Evolutionary conservation across 2,797 vertebrate genomes (phyloP).

Genomic region (Falco novaeseelandiae): DNA sequence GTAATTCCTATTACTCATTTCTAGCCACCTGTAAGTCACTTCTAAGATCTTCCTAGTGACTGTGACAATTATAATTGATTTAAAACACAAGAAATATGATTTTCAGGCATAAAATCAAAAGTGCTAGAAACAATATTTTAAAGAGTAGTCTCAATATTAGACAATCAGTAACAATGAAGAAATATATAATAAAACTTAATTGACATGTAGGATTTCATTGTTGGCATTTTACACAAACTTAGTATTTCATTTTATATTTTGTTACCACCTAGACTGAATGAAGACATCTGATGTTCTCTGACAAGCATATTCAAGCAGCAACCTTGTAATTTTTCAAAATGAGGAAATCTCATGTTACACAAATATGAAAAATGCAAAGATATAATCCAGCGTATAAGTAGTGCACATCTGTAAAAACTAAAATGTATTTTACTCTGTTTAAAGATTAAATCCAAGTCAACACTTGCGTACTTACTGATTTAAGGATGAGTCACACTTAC

Average conservation of each 20-base stretch:
- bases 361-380: neutral
- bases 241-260: neutral
- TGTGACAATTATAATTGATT: neutral
- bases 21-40: neutral
- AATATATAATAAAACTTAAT: neutral
- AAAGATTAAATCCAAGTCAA: neutral
- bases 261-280: neutral
- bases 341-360: neutral
- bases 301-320: neutral
- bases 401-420: neutral
- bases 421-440: neutral
- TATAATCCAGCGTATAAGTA: neutral
- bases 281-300: neutral
- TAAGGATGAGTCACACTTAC: neutral
- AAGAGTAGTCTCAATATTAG: neutral
- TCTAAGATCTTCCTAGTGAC: neutral
- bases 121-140: neutral
- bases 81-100: neutral
- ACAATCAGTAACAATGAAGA: neutral
- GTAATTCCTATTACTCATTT: neutral
- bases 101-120: neutral
- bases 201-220: neutral
- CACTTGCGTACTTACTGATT: neutral
- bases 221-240: neutral
- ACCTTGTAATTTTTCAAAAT: neutral